Evolutionary conservation across 2,113 vertebrate species (phyloP).

Genomic region (Ramphastos sulfuratus): DNA sequence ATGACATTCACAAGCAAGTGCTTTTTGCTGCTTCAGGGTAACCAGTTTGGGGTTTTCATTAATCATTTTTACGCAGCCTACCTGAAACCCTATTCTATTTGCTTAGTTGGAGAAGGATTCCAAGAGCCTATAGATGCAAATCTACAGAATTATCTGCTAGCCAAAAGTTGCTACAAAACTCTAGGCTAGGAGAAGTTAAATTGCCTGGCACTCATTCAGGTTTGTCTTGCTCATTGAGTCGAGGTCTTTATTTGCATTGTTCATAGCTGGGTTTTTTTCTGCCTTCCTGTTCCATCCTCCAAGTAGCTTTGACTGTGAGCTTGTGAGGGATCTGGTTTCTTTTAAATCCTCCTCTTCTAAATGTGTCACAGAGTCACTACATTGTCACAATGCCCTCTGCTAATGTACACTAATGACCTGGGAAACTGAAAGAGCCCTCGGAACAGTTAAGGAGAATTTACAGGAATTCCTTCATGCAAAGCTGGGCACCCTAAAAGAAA

Average conservation of each 20-base stretch:
- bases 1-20: neutral
- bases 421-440: slow-evolving; percentile 39
- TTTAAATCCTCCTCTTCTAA: slow-evolving; percentile 11
- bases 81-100: neutral
- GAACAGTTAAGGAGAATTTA: slow-evolving; percentile 43
- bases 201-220: slow-evolving; percentile 8
- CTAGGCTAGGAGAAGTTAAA: slow-evolving; percentile 59
- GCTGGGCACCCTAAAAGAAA: slow-evolving; percentile 74
- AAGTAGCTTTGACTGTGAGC: neutral
- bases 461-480: slow-evolving; percentile 70
- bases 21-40: neutral
- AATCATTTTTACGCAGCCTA: neutral
- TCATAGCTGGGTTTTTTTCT: neutral
- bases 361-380: neutral
- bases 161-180: slow-evolving; percentile 57
- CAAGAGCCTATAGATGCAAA: slow-evolving; percentile 11
- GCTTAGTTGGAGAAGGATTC: neutral
- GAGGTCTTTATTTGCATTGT: slow-evolving; percentile 48
- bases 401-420: neutral
- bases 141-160: slow-evolving; percentile 48
- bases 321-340: neutral
- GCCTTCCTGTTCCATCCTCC: neutral
- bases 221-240: slow-evolving; percentile 15
- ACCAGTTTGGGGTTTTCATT: neutral
- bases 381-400: neutral